Conservation (phyloP, 2,888 invertebrate species). For the Eumerus sabulonum region DNA sequence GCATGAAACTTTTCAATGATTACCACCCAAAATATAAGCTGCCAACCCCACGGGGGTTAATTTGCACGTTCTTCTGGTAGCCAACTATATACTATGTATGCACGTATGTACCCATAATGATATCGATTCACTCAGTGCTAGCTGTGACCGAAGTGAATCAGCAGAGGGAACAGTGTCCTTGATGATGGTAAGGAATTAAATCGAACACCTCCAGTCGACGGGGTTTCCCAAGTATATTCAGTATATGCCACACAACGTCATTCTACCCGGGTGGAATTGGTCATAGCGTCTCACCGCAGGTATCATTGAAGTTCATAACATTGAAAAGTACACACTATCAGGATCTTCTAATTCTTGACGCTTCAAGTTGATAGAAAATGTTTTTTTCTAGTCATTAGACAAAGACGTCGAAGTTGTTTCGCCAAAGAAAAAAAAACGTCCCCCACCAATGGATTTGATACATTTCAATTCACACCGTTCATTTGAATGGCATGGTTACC, state of each 20-base stretch:
- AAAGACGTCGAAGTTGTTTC: slow-evolving; percentile 26
- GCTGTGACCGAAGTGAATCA: slow-evolving; percentile 9
- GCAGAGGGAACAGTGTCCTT: slow-evolving; percentile 7
- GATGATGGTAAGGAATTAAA: slow-evolving; percentile 39
- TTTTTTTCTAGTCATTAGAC: slow-evolving; percentile 36
- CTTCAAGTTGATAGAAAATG: slow-evolving; percentile 39
- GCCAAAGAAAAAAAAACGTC: not conserved
- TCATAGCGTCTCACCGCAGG: slow-evolving; percentile 36
- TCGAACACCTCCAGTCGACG: slow-evolving; percentile 2
- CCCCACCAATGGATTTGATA: too few relatives aligned
- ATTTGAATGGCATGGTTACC: too few relatives aligned
- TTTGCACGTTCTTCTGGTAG: slow-evolving; percentile 55
- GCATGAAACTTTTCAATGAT: slow-evolving; percentile 53
- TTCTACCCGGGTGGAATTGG: too few relatives aligned
- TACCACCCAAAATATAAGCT: slow-evolving; percentile 47
- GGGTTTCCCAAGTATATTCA: not conserved
- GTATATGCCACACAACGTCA: too few relatives aligned
- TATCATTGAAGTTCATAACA: slow-evolving; percentile 37
- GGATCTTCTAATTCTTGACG: slow-evolving; percentile 35
- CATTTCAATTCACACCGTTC: too few relatives aligned
- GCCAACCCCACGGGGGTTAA: slow-evolving; percentile 51
- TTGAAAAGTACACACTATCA: slow-evolving; percentile 42
- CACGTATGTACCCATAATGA: slow-evolving; percentile 7
- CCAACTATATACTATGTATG: not conserved
- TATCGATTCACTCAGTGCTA: slow-evolving; percentile 36